Percentiles rank a stretch among this genome's conserved stretches.
Conservation (phyloP, 2,888 invertebrate genomes). For the Nymphalis polychloros region DNA sequence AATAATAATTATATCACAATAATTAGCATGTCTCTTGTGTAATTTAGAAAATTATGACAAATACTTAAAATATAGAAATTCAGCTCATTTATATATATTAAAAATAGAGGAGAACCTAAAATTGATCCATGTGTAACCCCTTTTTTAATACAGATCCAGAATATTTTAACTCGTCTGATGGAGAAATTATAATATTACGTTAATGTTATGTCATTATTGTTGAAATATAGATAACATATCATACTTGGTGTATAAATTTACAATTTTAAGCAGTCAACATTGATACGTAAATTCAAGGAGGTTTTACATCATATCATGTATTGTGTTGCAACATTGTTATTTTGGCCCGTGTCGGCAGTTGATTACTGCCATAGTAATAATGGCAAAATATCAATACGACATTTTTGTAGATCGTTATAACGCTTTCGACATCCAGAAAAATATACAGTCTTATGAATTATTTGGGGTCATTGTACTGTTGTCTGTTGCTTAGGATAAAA, state of each 20-base stretch:
- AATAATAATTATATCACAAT: no score
- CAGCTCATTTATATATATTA: no score
- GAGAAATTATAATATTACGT: no score
- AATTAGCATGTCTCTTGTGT: no score
- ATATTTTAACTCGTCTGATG: no score
- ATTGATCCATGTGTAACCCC: no score
- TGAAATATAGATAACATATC: no score
- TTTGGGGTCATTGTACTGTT: background rate
- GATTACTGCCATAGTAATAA: conserved; percentile 3
- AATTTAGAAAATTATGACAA: no score
- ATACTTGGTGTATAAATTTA: background rate
- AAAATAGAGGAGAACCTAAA: no score
- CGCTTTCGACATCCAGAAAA: background rate
- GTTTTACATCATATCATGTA: conserved; percentile 44
- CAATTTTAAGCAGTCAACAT: conserved; percentile 1
- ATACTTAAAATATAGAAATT: no score
- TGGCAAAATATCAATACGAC: conserved; percentile 4
- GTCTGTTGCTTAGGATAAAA: background rate
- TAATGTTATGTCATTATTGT: no score
- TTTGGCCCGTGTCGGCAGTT: conserved; percentile 8
- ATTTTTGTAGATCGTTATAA: conserved; percentile 6
- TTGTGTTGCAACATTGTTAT: conserved; percentile 43
- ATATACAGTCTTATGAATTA: background rate
- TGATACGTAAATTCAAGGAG: conserved; percentile 44
- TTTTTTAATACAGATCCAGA: no score